These are phyloP conservation scores for Leptodactylus fallax DNA, from an alignment of 2,797 vertebrate species.

Conservation along the genomic window DNA sequence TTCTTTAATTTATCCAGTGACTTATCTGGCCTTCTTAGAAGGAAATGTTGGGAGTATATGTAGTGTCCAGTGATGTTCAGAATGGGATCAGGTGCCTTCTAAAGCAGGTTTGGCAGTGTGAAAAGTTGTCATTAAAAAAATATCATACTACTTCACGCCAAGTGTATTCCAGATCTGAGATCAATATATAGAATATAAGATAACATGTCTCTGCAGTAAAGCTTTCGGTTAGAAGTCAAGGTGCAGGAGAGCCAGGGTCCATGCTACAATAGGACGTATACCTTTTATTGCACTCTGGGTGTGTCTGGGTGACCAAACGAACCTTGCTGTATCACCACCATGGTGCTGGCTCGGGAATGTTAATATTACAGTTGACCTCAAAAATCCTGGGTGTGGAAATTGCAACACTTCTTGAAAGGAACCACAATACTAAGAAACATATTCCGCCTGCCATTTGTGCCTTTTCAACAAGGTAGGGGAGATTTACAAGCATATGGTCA, in stretches of 20 bases:
- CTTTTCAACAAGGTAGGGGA: background rate
- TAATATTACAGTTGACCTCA: background rate
- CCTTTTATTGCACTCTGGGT: slow-evolving; percentile 55
- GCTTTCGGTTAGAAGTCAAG: slow-evolving; percentile 48
- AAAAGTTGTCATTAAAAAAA: slow-evolving; percentile 28
- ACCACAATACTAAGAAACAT: background rate
- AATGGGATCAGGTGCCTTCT: slow-evolving; percentile 32
- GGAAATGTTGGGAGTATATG: slow-evolving; percentile 23
- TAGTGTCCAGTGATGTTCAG: slow-evolving; percentile 53
- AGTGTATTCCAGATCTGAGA: slow-evolving; percentile 47
- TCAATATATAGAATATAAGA: slow-evolving; percentile 48
- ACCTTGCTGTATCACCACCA: slow-evolving; percentile 21
- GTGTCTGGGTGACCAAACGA: slow-evolving; percentile 24
- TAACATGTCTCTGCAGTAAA: slow-evolving; percentile 53
- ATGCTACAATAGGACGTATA: slow-evolving; percentile 47
- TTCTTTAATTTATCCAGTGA: slow-evolving; percentile 29
- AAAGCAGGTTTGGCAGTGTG: slow-evolving; percentile 45
- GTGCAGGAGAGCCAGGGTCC: slow-evolving; percentile 50
- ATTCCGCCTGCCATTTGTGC: background rate
- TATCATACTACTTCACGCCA: slow-evolving; percentile 40
- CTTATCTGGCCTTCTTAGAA: slow-evolving; percentile 14
- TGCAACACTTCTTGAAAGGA: background rate
- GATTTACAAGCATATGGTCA: background rate
- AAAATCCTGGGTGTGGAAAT: background rate
- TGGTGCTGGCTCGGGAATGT: slow-evolving; percentile 20